Evolutionary conservation across 2,797 vertebrate species (phyloP), one percentile per base, ranked within the genome.

Genomic region (Paguma larvata): DNA sequence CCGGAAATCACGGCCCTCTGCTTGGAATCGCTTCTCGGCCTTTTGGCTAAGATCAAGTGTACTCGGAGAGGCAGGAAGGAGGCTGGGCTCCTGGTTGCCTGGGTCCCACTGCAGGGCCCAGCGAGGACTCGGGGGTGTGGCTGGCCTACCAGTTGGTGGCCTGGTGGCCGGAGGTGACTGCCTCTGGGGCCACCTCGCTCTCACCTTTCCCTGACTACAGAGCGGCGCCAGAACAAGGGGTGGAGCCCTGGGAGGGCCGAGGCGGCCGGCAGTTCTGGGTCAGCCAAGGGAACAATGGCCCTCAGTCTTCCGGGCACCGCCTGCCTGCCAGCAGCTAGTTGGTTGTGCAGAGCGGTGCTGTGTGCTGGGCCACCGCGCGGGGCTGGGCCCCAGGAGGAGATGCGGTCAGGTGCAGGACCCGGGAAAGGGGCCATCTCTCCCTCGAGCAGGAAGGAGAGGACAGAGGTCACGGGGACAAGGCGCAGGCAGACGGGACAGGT

Each of bases 231-330:
- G 89, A 53, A 44, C 62, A 25, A n/a, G 85, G 77, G 65, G 51
- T 0, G 1, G 51, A 68, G 85, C 77, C 89, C 53, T 51, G 77
- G 63, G 86, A 44, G n/a, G 2, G 5, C 72, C 1, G 38, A 6
- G 6, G 16, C 5, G 2, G 67, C 79, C 72, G 38, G 25, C 59
- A 44, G 68, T 90, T 96, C 97, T 95, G 84, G 94, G 93, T 89
- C 93, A 91, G 95, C 21, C 5, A 0, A 11, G 41, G 77, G 32
- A 78, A 98, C 97, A 98, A 89, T 85, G 93, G 73, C 88, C 80
- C 75, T 97, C 96, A 94, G 91, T 97, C 59, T 91, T 90, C 51
- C 44, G 86, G 1, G 82, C 0, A 2, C 46, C 63, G 38, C 95
- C 89, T 89, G 90, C 14, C 4, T 51, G 44, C 80, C 89, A 79